Percentiles rank a stretch among this genome's conserved stretches.
These are phyloP conservation scores for Coelopa pilipes DNA, from an alignment of 2,888 invertebrate genomes.

Conservation along the genomic window DNA sequence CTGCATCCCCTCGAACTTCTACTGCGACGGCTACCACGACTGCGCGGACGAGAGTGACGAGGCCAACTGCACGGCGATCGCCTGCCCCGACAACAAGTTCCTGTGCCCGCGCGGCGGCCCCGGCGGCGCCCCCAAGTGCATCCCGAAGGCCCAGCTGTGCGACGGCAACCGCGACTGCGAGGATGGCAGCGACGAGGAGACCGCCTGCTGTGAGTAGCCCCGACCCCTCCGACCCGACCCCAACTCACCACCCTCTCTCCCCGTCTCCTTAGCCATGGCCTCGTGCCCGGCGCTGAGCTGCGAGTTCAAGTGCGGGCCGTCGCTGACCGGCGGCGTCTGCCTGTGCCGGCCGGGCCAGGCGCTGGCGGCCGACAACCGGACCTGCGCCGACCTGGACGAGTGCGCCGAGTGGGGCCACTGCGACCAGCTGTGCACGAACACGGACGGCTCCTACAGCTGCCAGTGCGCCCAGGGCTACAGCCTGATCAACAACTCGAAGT, in stretches of 20 bases:
- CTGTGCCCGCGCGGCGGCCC: conserved; percentile 83
- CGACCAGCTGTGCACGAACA: conserved; percentile 93
- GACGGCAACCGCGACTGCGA: conserved; percentile 92
- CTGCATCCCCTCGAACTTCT: conserved; percentile 89
- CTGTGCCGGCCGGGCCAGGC: conserved; percentile 87
- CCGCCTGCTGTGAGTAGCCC: conserved; percentile 83
- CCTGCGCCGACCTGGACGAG: conserved; percentile 93
- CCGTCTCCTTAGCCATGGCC: conserved; percentile 72
- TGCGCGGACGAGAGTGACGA: conserved; percentile 94
- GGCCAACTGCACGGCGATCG: conserved; percentile 85
- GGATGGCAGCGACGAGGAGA: conserved; percentile 89
- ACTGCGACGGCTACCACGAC: conserved; percentile 85
- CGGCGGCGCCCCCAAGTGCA: conserved; percentile 84
- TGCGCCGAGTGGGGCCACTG: conserved; percentile 93
- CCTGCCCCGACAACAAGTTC: conserved; percentile 91
- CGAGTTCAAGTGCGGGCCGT: conserved; percentile 91
- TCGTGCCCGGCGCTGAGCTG: conserved; percentile 88
- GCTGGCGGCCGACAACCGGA: conserved; percentile 83
- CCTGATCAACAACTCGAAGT: conserved; percentile 72
- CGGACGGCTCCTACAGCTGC: conserved; percentile 85
- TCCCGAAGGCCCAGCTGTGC: conserved; percentile 87
- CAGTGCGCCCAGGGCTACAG: conserved; percentile 83
- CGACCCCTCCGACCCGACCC: not conserved
- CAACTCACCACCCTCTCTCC: not conserved
- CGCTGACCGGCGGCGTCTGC: conserved; percentile 89